phyloP scores from a whole-genome alignment of 2,113 vertebrate genomes.

The Rostratula benghalensis region DNA sequence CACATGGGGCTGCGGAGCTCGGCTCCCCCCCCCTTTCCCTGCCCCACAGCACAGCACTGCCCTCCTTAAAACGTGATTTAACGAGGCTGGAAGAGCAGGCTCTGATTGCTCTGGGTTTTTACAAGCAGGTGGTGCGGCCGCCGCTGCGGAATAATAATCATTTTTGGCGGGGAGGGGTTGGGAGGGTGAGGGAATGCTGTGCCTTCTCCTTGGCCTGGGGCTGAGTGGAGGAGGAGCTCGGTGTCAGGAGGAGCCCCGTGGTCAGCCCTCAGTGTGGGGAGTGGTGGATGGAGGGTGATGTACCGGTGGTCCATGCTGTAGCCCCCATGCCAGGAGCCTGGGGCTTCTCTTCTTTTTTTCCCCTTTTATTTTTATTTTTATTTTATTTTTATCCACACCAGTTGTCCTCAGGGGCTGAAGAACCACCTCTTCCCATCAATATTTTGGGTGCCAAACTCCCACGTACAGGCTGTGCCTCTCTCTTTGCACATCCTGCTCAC shows the following conservation, averaged over 20 bases:
- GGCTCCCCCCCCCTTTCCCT: background rate
- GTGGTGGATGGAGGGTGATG: background rate
- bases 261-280: rapidly evolving
- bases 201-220: background rate
- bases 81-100: background rate
- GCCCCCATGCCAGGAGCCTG: background rate
- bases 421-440: background rate
- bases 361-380: background rate
- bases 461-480: rapidly evolving
- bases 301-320: rapidly evolving
- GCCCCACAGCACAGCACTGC: background rate
- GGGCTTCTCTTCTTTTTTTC: background rate
- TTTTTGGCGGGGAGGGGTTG: background rate
- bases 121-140: rapidly evolving
- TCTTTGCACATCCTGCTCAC: rapidly evolving
- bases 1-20: rapidly evolving
- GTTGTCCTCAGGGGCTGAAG: rapidly evolving
- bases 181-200: background rate
- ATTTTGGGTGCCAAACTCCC: background rate
- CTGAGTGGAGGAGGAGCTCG: background rate
- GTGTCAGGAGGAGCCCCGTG: background rate
- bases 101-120: background rate
- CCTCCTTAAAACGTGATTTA: background rate
- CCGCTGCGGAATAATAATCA: rapidly evolving
- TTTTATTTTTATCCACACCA: too few relatives aligned